Percentiles rank a stretch among this genome's conserved stretches.
Evolutionary conservation across 2,113 vertebrate genomes (phyloP).

Genomic region (Pangasianodon gigas): DNA sequence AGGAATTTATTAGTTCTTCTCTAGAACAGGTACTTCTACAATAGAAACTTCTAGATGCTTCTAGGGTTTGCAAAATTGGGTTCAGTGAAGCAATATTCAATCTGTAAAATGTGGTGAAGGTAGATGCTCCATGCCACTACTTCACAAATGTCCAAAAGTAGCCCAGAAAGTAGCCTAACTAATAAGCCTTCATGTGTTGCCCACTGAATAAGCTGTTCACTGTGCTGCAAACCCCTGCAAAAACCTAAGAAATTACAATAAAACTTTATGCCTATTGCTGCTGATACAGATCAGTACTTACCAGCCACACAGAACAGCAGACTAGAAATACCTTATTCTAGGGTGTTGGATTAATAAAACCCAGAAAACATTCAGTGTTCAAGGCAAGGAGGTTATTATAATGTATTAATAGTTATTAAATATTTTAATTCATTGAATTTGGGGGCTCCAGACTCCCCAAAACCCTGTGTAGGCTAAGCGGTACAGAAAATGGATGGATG

Average conservation of each 20-base stretch:
- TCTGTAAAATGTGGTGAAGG: not conserved
- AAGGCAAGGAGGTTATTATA: not conserved
- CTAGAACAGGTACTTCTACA: not conserved
- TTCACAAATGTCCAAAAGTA: not conserved
- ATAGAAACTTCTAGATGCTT: not conserved
- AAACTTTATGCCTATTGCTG: not conserved
- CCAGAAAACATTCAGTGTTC: not conserved
- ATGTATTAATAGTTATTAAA: not conserved
- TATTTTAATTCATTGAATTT: not conserved
- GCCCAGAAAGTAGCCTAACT: not conserved
- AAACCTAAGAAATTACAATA: not conserved
- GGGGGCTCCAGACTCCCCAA: too few species aligned
- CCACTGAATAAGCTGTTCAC: not conserved
- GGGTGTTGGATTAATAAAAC: not conserved
- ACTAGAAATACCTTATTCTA: not conserved
- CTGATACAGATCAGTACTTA: not conserved
- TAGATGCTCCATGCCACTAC: not conserved
- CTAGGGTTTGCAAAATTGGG: not conserved
- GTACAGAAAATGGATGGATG: too few species aligned
- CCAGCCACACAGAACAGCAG: not conserved
- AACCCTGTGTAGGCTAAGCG: too few species aligned
- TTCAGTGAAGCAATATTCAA: not conserved
- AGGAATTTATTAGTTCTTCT: not conserved
- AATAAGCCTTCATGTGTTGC: not conserved
- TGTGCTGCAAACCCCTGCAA: not conserved